Evolutionary conservation across 1,140 invertebrate genomes (phyloP).

Genomic region (Drosophila tsacasi): DNA sequence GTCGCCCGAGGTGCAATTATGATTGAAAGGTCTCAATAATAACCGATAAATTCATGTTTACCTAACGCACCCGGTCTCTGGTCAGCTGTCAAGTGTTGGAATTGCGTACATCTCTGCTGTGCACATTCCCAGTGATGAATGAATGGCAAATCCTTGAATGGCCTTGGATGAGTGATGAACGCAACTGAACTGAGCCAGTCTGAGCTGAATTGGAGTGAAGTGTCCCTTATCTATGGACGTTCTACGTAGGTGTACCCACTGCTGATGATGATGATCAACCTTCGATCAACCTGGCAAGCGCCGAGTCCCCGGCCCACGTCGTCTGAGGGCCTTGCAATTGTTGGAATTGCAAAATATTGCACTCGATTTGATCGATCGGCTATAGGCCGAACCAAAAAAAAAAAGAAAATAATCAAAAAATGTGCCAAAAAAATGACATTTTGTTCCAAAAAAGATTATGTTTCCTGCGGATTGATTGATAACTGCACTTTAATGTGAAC

Average conservation of each 20-base stretch:
- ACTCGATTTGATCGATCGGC: constrained; percentile 62
- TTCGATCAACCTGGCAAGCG: constrained; percentile 35
- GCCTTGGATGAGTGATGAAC: constrained; percentile 66
- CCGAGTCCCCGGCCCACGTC: constrained; percentile 20
- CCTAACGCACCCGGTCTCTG: constrained; percentile 64
- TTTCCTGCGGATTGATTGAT: constrained; percentile 30
- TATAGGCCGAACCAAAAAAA: neutral
- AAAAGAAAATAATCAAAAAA: constrained; percentile 34
- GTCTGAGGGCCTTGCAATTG: constrained; percentile 56
- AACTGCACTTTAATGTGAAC: neutral
- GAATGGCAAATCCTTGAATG: constrained; percentile 47
- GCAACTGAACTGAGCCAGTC: constrained; percentile 38
- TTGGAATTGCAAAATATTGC: constrained; percentile 57
- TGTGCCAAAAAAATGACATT: constrained; percentile 58
- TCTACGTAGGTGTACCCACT: constrained; percentile 55
- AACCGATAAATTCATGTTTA: constrained; percentile 84
- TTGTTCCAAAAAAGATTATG: constrained; percentile 51
- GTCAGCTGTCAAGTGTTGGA: constrained; percentile 76
- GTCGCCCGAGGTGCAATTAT: constrained; percentile 78
- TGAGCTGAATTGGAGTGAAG: constrained; percentile 23
- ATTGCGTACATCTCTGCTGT: constrained; percentile 11
- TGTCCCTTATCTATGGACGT: neutral
- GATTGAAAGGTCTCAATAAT: constrained; percentile 83
- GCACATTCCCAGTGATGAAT: constrained; percentile 59
- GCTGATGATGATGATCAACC: constrained; percentile 5